Percentiles rank a stretch among this genome's conserved stretches.
These are phyloP conservation scores for Meriones psammophilus DNA, from an alignment of 2,797 vertebrate species.

Conservation along the genomic window DNA sequence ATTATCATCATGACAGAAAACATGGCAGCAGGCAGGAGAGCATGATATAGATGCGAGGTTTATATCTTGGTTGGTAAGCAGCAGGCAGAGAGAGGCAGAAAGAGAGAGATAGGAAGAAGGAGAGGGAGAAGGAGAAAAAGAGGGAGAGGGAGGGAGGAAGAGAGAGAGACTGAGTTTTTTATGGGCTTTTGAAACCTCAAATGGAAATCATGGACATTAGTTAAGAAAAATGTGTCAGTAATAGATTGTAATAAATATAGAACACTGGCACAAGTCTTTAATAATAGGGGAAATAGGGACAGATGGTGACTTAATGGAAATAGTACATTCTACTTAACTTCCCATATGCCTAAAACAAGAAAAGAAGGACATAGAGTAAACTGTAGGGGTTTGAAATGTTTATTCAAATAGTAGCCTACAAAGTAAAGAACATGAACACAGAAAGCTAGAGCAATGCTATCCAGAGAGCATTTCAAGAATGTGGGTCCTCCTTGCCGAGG, in stretches of 20 bases:
- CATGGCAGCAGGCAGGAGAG: neutral
- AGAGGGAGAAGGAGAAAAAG: neutral
- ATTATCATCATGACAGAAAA: too few relatives aligned
- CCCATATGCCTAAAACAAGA: neutral
- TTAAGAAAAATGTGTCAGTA: neutral
- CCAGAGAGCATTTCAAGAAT: slow-evolving; percentile 33
- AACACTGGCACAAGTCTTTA: neutral
- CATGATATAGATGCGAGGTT: neutral
- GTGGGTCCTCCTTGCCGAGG: neutral
- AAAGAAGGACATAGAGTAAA: neutral
- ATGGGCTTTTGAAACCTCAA: neutral
- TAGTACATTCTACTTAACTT: neutral
- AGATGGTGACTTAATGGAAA: neutral
- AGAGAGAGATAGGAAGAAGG: neutral
- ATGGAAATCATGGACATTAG: neutral
- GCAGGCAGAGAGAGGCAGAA: neutral
- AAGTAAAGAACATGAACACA: slow-evolving; percentile 1
- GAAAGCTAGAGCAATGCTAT: slow-evolving; percentile 32
- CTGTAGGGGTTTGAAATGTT: neutral
- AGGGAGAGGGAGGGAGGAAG: neutral
- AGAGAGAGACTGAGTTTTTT: neutral
- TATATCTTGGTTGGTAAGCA: neutral
- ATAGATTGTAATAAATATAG: neutral
- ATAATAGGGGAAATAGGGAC: neutral
- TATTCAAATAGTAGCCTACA: slow-evolving; percentile 19